phyloP scores from a whole-genome alignment of 2,113 vertebrate species.

The Arvicanthis niloticus region DNA sequence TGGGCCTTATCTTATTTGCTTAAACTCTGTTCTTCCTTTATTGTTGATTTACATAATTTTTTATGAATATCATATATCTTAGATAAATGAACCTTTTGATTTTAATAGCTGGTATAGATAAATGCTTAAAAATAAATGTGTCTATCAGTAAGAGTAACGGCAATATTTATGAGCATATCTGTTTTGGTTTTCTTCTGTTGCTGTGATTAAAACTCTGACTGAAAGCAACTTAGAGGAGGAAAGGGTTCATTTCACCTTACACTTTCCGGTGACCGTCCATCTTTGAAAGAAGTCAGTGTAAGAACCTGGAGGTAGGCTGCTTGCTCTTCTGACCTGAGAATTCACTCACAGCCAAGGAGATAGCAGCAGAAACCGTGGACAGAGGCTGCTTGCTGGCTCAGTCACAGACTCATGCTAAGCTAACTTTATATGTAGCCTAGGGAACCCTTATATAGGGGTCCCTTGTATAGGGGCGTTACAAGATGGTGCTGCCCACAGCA shows the following conservation, averaged over 20 bases:
- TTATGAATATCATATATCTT: neutral
- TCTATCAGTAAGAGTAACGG: neutral
- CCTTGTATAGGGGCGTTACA: neutral
- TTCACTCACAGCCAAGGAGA: neutral
- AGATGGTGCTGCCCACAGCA: neutral
- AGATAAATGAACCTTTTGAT: neutral
- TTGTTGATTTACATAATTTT: conserved; percentile 43
- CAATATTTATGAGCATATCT: neutral
- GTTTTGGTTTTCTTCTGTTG: neutral
- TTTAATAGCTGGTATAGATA: neutral
- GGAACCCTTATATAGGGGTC: neutral
- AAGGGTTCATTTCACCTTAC: neutral
- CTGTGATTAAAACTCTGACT: neutral
- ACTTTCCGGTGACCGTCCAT: neutral
- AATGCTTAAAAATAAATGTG: conserved; percentile 43
- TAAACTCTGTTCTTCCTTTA: neutral
- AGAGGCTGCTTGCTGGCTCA: neutral
- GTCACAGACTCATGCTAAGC: neutral
- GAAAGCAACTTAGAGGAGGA: neutral
- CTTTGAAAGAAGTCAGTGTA: neutral
- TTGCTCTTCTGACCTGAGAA: neutral
- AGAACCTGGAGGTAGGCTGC: neutral
- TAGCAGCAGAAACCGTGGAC: neutral
- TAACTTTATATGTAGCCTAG: neutral
- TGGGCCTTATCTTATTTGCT: neutral